Conservation (phyloP, 2,888 invertebrate species). For the Lithophane socia region DNA sequence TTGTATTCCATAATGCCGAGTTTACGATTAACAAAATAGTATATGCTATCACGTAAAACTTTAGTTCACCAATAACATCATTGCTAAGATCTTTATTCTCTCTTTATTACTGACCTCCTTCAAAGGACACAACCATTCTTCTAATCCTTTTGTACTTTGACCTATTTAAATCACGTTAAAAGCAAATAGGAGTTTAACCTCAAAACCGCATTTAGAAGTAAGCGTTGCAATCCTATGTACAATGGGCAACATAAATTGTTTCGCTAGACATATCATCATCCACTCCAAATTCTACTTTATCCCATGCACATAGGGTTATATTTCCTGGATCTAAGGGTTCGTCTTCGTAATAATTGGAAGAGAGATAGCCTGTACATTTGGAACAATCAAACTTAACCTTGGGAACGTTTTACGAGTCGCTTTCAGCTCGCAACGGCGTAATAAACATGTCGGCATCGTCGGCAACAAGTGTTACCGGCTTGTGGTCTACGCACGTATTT, state of each 20-base stretch:
- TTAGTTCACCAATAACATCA: not conserved
- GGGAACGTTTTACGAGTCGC: constrained; percentile 81
- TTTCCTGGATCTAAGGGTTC: constrained; percentile 39
- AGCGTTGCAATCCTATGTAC: constrained; percentile 71
- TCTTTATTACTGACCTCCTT: constrained; percentile 59
- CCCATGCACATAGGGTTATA: constrained; percentile 34
- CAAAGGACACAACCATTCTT: constrained; percentile 70
- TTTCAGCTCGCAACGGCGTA: constrained; percentile 75
- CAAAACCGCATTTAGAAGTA: constrained; percentile 80
- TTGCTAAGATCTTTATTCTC: not conserved
- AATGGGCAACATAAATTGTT: constrained; percentile 64
- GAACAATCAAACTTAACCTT: constrained; percentile 87
- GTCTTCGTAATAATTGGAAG: constrained; percentile 66
- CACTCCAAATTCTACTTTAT: constrained; percentile 50
- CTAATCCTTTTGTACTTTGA: constrained; percentile 80
- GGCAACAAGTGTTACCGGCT: constrained; percentile 82
- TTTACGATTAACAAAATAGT: not conserved
- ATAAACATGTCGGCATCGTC: constrained; percentile 84
- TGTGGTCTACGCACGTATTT: constrained; percentile 74
- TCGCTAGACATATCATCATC: constrained; percentile 34
- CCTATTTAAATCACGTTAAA: constrained; percentile 83
- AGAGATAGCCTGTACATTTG: constrained; percentile 67
- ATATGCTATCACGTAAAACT: not conserved
- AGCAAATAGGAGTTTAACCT: constrained; percentile 81
- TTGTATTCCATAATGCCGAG: not conserved